Evolutionary conservation across 2,888 invertebrate species (phyloP).

Genomic region (Sinohyriopsis cumingii): DNA sequence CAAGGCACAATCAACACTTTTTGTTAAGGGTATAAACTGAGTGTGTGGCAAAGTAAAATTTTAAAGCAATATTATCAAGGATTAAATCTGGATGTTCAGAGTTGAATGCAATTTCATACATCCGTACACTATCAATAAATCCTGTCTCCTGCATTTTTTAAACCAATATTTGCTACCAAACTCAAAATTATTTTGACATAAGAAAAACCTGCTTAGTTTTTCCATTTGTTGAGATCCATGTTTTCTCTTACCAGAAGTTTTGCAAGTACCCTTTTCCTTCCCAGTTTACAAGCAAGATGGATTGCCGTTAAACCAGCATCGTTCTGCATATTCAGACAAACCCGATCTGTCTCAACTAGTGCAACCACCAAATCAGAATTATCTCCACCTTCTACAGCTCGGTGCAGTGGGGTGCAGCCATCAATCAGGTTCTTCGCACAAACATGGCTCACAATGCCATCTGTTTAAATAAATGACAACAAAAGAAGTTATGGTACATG

Average conservation of each 20-base stretch:
- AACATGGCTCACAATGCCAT: conserved; percentile 62
- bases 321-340: conserved; percentile 61
- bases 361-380: conserved; percentile 37
- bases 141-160: too few relatives aligned
- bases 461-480: conserved; percentile 27
- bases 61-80: too few relatives aligned
- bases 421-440: conserved; percentile 62
- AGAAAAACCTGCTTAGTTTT: too few relatives aligned
- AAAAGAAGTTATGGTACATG: conserved; percentile 3
- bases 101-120: too few relatives aligned
- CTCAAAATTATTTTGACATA: too few relatives aligned
- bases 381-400: conserved; percentile 59
- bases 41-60: too few relatives aligned
- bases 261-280: conserved; percentile 56
- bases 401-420: conserved; percentile 60
- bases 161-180: too few relatives aligned
- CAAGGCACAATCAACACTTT: too few relatives aligned
- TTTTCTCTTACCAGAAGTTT: conserved; percentile 51
- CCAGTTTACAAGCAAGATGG: conserved; percentile 59
- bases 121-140: too few relatives aligned
- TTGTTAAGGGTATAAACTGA: too few relatives aligned
- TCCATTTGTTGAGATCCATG: too few relatives aligned
- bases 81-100: too few relatives aligned
- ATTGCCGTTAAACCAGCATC: conserved; percentile 57
- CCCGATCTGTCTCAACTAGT: conserved; percentile 51